Evolutionary conservation across 2,888 invertebrate species (phyloP).

Genomic region (Pecten maximus): DNA sequence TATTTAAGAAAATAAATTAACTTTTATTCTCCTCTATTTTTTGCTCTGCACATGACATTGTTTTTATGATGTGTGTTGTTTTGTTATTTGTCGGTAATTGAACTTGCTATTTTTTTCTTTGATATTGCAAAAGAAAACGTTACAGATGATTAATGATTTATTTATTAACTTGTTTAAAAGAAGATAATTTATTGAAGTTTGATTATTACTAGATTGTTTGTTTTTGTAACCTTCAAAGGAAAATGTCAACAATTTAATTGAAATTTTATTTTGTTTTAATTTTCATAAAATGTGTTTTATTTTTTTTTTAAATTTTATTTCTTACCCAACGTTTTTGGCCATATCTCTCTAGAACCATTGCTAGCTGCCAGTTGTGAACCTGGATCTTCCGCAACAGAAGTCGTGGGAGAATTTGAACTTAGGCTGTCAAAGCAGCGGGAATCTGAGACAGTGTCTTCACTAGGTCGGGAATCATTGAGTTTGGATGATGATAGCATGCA

Average conservation of each 20-base stretch:
- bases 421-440: constrained; percentile 66
- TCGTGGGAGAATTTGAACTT: constrained; percentile 61
- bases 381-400: constrained; percentile 62
- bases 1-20: neutral
- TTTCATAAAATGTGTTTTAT: neutral
- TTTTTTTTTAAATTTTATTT: neutral
- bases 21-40: neutral
- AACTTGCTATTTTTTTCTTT: neutral
- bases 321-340: neutral
- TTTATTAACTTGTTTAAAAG: too few species aligned
- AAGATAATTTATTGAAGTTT: too few species aligned
- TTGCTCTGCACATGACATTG: constrained; percentile 27
- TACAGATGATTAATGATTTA: too few species aligned
- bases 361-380: constrained; percentile 73
- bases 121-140: too few species aligned
- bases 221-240: too few species aligned
- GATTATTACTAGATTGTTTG: too few species aligned
- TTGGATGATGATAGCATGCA: constrained; percentile 73
- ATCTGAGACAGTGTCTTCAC: constrained; percentile 64
- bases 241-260: neutral
- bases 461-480: constrained; percentile 69
- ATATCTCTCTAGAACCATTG: constrained; percentile 68
- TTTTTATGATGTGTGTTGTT: neutral
- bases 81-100: neutral
- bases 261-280: constrained; percentile 13